phyloP scores from a whole-genome alignment of 2,113 vertebrate species.

The Chinchilla lanigera region DNA sequence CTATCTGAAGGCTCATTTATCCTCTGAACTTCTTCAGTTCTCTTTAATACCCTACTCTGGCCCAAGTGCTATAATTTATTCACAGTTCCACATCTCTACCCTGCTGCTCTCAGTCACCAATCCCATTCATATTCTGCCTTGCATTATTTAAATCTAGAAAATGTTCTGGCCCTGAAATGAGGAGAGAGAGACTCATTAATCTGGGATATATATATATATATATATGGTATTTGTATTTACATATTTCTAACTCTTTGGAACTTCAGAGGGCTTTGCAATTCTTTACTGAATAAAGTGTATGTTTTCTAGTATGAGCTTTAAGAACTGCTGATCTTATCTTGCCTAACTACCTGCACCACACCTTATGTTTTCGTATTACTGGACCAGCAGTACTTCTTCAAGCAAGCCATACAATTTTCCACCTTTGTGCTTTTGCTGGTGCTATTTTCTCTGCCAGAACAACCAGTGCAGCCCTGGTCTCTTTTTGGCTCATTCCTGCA shows the following conservation, averaged over 20 bases:
- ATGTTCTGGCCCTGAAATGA: conserved; percentile 66
- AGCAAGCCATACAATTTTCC: not conserved
- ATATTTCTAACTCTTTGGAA: conserved; percentile 4
- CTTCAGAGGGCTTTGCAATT: conserved; percentile 21
- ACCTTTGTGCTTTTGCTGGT: not conserved
- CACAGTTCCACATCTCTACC: not conserved
- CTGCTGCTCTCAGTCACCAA: not conserved
- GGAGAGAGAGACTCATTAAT: conserved; percentile 68
- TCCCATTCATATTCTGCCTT: conserved; percentile 58
- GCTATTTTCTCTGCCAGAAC: not conserved
- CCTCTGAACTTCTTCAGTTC: not conserved
- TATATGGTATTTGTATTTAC: not conserved
- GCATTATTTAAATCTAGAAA: conserved; percentile 78
- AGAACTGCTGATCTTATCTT: not conserved
- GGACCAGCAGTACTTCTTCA: not conserved
- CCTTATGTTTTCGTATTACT: not conserved
- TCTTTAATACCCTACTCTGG: not conserved
- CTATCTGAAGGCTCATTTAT: not conserved
- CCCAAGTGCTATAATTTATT: conserved; percentile 48
- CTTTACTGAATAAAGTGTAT: not conserved
- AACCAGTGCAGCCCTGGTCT: not conserved
- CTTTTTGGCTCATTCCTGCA: not conserved
- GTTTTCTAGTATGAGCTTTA: not conserved
- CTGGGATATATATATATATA: not conserved
- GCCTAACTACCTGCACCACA: not conserved